A percentile compares a stretch with the other conserved stretches of the same genome.
Conservation (phyloP, 1,140 invertebrate genomes). For the Pseudomyrmex concolor region DNA sequence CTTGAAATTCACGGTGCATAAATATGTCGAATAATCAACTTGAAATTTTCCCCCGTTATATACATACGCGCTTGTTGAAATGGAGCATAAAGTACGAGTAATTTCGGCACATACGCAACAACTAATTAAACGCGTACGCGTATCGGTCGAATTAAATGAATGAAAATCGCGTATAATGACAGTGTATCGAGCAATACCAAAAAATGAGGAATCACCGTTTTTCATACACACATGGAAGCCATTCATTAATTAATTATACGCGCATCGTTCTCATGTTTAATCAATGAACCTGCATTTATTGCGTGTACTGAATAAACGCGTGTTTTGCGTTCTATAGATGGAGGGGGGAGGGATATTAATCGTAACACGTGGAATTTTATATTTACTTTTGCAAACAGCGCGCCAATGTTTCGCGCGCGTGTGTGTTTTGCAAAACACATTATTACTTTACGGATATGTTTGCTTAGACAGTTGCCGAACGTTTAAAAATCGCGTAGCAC, state of each 20-base stretch:
- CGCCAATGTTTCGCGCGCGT: too few species aligned
- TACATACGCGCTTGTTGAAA: constrained; percentile 35
- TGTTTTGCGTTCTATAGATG: constrained; percentile 47
- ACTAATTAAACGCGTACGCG: constrained; percentile 58
- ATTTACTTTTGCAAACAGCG: constrained; percentile 42
- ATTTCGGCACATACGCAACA: constrained; percentile 58
- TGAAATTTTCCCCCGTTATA: constrained; percentile 47
- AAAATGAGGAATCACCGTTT: constrained; percentile 59
- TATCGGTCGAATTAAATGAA: constrained; percentile 60
- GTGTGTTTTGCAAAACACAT: too few species aligned
- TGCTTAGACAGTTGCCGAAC: neutral
- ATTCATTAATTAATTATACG: constrained; percentile 63
- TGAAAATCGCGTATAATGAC: constrained; percentile 61
- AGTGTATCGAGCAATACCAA: constrained; percentile 59
- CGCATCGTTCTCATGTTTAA: constrained; percentile 59
- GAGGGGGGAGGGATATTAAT: constrained; percentile 40
- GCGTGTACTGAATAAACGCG: constrained; percentile 56
- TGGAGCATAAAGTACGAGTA: constrained; percentile 59
- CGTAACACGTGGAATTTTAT: constrained; percentile 61
- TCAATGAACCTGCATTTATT: constrained; percentile 61
- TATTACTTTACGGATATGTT: neutral
- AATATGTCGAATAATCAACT: constrained; percentile 54
- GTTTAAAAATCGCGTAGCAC: neutral
- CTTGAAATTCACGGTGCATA: constrained; percentile 47
- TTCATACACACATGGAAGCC: constrained; percentile 57